Percentiles rank a stretch among this genome's conserved stretches.
phyloP scores from a whole-genome alignment of 1,140 invertebrate genomes.

The Drosophila paulistorum region DNA sequence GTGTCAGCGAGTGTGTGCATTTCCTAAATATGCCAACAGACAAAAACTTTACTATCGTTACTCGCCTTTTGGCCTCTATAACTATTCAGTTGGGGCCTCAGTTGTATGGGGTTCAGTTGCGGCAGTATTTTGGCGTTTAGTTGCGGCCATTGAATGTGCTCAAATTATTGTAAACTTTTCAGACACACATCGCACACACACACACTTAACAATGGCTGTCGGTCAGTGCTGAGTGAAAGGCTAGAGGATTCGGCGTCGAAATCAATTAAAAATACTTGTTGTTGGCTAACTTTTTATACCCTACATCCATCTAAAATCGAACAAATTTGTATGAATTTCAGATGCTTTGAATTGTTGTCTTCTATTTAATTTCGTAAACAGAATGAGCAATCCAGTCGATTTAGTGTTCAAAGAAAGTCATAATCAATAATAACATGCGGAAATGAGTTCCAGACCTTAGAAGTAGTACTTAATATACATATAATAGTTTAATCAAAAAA shows the following conservation, averaged over 20 bases:
- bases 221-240: neutral
- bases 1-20: constrained; percentile 44
- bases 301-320: neutral
- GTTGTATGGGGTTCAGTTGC: constrained; percentile 53
- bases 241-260: constrained; percentile 62
- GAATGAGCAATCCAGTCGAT: too few species aligned
- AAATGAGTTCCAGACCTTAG: too few species aligned
- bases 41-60: constrained; percentile 68
- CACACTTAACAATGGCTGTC: neutral
- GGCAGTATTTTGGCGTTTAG: constrained; percentile 72
- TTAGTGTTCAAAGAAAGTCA: too few species aligned
- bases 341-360: too few species aligned
- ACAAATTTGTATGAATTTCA: too few species aligned
- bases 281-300: constrained; percentile 66
- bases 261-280: constrained; percentile 80
- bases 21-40: constrained; percentile 77
- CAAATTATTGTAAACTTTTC: constrained; percentile 81
- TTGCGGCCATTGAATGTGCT: constrained; percentile 76
- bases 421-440: too few species aligned
- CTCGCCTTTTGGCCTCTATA: constrained; percentile 44
- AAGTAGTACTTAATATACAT: too few species aligned
- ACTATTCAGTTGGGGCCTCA: constrained; percentile 55
- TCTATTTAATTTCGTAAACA: too few species aligned
- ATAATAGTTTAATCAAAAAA: too few species aligned
- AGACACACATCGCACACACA: constrained; percentile 54